Evolutionary conservation across 1,140 invertebrate genomes (phyloP).

Genomic region (Lepidurus couesii): DNA sequence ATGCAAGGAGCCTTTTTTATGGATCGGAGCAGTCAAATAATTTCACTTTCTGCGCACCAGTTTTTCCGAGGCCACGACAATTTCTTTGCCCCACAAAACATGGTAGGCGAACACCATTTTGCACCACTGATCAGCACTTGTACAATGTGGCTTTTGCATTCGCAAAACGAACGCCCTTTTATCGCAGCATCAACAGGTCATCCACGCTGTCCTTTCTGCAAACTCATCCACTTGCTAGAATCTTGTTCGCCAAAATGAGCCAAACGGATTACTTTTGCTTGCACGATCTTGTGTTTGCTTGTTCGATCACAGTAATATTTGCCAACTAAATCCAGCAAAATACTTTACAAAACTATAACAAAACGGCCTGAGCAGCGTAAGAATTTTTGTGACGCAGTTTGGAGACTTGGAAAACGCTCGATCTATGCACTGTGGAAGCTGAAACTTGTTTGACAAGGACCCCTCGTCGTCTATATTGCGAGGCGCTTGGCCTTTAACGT

Average conservation of each 20-base stretch:
- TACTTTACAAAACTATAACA: background rate
- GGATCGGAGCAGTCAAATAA: background rate
- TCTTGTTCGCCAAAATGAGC: background rate
- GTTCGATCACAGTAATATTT: background rate
- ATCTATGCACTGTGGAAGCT: background rate
- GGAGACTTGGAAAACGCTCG: background rate
- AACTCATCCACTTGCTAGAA: background rate
- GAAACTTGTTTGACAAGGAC: constrained; percentile 13
- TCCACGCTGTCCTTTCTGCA: background rate
- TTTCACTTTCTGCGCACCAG: constrained; percentile 28
- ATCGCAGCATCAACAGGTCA: background rate
- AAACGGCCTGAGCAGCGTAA: background rate
- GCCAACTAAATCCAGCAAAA: background rate
- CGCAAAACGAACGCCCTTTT: background rate
- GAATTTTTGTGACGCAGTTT: background rate
- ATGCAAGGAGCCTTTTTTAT: background rate
- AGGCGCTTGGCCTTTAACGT: background rate
- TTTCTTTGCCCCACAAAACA: constrained; percentile 28
- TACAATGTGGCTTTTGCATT: background rate
- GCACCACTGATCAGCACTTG: background rate
- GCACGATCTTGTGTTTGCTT: background rate
- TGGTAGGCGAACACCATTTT: constrained; percentile 22
- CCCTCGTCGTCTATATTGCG: background rate
- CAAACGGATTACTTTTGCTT: background rate
- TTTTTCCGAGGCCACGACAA: constrained; percentile 28